Evolutionary conservation across 2,797 vertebrate species (phyloP).

Genomic region (Trachurus trachurus): DNA sequence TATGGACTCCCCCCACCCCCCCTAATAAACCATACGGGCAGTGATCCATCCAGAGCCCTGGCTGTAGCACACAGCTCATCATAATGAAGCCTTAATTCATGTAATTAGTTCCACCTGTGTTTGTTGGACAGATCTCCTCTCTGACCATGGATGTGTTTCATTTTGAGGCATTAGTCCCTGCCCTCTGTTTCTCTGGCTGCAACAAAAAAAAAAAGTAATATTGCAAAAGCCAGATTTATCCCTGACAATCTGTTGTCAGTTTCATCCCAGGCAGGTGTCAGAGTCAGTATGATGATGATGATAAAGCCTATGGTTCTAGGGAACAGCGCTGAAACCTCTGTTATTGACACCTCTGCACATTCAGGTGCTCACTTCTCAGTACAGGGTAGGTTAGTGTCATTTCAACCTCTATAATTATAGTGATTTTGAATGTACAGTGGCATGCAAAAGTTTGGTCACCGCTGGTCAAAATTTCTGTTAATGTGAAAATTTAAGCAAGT

Average conservation of each 20-base stretch:
- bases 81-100: background rate
- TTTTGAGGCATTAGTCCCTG: background rate
- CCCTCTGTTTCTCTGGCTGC: background rate
- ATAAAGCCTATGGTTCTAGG: background rate
- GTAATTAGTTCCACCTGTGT: background rate
- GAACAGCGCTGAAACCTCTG: background rate
- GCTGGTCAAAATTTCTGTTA: no score
- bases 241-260: constrained; percentile 3
- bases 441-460: no score
- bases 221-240: background rate
- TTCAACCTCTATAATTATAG: background rate
- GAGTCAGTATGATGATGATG: constrained; percentile 12
- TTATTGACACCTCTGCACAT: background rate
- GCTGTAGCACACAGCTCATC: background rate
- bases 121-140: background rate
- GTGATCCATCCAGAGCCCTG: background rate
- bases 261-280: background rate
- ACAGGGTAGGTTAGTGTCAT: background rate
- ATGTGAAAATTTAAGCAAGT: no score
- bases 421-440: background rate
- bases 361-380: background rate
- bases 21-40: background rate
- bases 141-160: background rate
- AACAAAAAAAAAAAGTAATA: background rate
- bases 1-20: background rate